These are phyloP conservation scores for Harpagoxenus sublaevis DNA, from an alignment of 2,888 invertebrate genomes.

Conservation along the genomic window DNA sequence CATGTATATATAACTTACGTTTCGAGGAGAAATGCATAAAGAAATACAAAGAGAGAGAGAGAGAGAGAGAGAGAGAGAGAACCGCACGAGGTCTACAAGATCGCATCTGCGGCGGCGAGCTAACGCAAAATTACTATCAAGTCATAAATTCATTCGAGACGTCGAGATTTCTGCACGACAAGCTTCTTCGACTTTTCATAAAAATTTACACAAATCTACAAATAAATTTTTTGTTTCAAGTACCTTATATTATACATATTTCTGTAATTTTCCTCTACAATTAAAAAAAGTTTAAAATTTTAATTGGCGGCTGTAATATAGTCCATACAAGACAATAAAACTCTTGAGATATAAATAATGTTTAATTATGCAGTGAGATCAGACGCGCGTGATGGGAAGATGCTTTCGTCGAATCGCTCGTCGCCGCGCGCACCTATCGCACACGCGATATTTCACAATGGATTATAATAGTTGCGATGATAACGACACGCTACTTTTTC, in stretches of 20 bases:
- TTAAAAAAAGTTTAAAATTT: not conserved
- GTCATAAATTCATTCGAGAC: constrained; percentile 1
- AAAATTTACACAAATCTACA: not conserved
- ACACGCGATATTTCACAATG: constrained; percentile 62
- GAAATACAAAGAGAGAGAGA: constrained; percentile 11
- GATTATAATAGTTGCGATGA: constrained; percentile 52
- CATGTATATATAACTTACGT: constrained; percentile 55
- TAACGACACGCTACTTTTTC: constrained; percentile 61
- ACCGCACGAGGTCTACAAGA: constrained; percentile 51
- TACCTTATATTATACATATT: not conserved
- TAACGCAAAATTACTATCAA: constrained; percentile 17
- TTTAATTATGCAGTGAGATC: not conserved
- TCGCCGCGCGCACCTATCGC: constrained; percentile 54
- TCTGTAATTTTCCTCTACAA: not conserved
- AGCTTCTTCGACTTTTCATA: not conserved
- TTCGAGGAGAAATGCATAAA: constrained; percentile 72
- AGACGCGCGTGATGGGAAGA: not conserved
- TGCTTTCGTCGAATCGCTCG: constrained; percentile 20
- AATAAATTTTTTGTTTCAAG: not conserved
- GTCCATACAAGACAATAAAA: not conserved
- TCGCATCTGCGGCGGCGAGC: constrained; percentile 51
- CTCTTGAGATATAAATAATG: not conserved
- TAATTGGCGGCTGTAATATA: not conserved
- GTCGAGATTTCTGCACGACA: not conserved
- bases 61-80: not conserved